Evolutionary conservation across 2,113 vertebrate species (phyloP).

Genomic region (Ceyx melanurus): DNA sequence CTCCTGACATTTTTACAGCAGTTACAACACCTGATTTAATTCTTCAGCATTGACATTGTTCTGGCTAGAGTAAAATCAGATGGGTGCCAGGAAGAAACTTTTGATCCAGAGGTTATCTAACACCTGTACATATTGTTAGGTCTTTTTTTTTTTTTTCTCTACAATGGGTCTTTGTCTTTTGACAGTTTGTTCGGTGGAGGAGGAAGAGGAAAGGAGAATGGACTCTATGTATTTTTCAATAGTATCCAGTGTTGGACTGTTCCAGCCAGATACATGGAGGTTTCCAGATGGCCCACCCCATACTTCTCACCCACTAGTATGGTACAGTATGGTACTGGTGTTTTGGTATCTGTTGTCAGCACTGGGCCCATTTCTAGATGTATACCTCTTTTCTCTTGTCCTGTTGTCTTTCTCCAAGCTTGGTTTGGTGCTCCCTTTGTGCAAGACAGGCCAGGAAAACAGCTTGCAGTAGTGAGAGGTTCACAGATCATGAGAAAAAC

Average conservation of each 20-base stretch:
- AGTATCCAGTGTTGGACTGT: constrained; percentile 49
- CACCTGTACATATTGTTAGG: background rate
- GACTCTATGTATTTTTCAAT: constrained; percentile 53
- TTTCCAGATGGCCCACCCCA: constrained; percentile 56
- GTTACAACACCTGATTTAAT: background rate
- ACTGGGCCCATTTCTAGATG: constrained; percentile 38
- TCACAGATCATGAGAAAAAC: background rate
- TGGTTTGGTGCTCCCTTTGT: background rate
- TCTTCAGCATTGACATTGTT: background rate
- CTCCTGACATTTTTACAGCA: background rate
- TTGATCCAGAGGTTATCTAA: background rate
- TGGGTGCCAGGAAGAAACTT: background rate
- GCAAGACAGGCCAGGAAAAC: background rate
- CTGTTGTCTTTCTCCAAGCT: background rate
- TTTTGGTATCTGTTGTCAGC: constrained; percentile 42
- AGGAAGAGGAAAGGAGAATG: constrained; percentile 59
- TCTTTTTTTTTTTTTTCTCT: constrained; percentile 4
- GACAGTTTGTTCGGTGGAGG: constrained; percentile 52
- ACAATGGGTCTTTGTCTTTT: constrained; percentile 58
- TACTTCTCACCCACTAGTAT: constrained; percentile 61
- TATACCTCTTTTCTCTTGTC: background rate
- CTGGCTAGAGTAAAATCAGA: background rate
- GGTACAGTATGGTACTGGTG: constrained; percentile 54
- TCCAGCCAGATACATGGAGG: constrained; percentile 47
- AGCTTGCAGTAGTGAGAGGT: background rate